phyloP scores from a whole-genome alignment of 2,888 invertebrate species.

The Pinctada fucata region DNA sequence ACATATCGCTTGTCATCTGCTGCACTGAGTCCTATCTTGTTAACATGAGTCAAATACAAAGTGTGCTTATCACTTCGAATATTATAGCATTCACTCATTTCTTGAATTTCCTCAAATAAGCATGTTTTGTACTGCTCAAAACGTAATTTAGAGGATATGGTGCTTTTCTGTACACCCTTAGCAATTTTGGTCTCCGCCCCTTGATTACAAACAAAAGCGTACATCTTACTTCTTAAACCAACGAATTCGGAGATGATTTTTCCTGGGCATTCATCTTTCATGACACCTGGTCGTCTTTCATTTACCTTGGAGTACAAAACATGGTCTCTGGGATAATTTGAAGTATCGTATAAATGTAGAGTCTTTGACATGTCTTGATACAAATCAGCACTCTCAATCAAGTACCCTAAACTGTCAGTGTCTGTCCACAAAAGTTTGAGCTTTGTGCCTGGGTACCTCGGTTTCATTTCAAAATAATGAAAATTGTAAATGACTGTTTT shows the following conservation, averaged over 20 bases:
- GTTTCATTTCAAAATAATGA: too few relatives aligned
- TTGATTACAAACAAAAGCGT: not conserved
- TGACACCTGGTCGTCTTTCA: not conserved
- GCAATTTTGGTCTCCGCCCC: not conserved
- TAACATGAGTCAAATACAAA: not conserved
- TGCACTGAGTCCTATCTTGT: not conserved
- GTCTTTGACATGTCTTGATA: not conserved
- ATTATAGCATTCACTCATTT: too few relatives aligned
- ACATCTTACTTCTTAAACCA: conserved; percentile 2
- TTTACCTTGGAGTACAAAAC: not conserved
- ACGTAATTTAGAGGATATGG: too few relatives aligned
- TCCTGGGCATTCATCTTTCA: not conserved
- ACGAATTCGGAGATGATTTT: not conserved
- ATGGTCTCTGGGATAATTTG: conserved; percentile 1
- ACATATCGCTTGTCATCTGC: conserved; percentile 2
- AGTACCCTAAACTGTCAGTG: not conserved
- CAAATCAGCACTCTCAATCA: not conserved
- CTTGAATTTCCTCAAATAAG: too few relatives aligned
- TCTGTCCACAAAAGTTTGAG: not conserved
- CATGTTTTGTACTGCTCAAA: too few relatives aligned
- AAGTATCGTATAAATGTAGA: conserved; percentile 6
- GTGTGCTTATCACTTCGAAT: not conserved
- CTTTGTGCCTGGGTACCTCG: too few relatives aligned
- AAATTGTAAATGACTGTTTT: too few relatives aligned
- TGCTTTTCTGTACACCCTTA: not conserved